Percentiles rank a stretch among this genome's conserved stretches.
These are phyloP conservation scores for Heteromyza rotundicornis DNA, from an alignment of 2,888 invertebrate genomes.

Conservation along the genomic window DNA sequence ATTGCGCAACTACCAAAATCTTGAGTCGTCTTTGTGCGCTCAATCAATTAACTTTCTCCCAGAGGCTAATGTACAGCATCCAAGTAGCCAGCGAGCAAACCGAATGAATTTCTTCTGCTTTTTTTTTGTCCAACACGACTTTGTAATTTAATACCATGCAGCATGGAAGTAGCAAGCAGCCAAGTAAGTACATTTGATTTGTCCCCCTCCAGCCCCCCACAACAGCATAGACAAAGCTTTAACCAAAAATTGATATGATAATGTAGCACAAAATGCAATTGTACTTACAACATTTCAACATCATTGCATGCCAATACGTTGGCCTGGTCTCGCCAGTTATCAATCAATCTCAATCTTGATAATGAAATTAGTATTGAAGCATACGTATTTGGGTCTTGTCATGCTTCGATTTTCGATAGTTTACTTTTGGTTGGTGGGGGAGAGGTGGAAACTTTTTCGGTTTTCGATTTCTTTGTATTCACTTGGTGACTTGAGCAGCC, in stretches of 20 bases:
- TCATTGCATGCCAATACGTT: not conserved
- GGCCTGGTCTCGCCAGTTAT: constrained; percentile 14
- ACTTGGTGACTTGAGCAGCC: no score
- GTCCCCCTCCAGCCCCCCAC: no score
- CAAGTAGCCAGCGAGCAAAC: not conserved
- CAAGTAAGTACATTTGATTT: no score
- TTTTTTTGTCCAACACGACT: not conserved
- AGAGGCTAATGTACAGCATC: not conserved
- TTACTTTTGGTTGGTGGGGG: no score
- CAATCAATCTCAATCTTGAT: constrained; percentile 52
- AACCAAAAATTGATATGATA: not conserved
- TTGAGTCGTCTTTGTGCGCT: not conserved
- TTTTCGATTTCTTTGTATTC: constrained; percentile 5
- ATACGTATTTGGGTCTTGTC: not conserved
- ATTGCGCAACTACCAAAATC: no score
- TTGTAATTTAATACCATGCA: constrained; percentile 3
- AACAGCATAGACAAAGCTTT: not conserved
- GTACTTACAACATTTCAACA: not conserved
- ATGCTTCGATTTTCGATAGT: no score
- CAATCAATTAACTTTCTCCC: constrained; percentile 18
- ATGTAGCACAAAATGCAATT: not conserved
- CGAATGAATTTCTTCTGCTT: not conserved
- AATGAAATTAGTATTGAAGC: constrained; percentile 40
- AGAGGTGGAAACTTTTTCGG: constrained; percentile 40
- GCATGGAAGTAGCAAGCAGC: no score